Base-by-base conservation (phyloP, 2,797 vertebrate species). In the Girardinus metallicus region DNA sequence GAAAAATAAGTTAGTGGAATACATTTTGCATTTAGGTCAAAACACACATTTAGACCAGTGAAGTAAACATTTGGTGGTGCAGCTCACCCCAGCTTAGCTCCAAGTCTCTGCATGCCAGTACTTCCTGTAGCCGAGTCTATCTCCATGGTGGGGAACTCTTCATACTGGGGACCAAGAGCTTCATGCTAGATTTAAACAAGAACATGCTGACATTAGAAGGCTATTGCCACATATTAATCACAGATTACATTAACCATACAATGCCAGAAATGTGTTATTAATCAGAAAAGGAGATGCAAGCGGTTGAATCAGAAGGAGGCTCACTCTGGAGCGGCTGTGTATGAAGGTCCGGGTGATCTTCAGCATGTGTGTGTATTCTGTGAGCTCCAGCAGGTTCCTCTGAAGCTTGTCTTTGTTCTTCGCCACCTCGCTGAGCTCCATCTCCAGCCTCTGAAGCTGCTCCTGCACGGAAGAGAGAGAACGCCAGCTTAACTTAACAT, bases 341-440 rank as follows among this genome's bases (percentile, higher is more conserved):
- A 98, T 94, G 82, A 99, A 98, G 81, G 92, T 92, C 8, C 93
- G 96, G 0, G 97, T 98, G 91, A 99, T 96, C 71, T 96, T 95
- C 86, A 99, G 93, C 98, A 99, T 97, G 94, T 97, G 97, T 0
- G 96, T 98, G 89, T 99, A 99, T 91, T 99, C 98, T 0, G 94
- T 98, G 86, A 99, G 94, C 74, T 99, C 98, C 43, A 98, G 94
- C n/a, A 98, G 94, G 94, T 99, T 99, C 84, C 93, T 96, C 89
- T 93, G 96, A 86, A 99, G 89, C 84, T 98, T 99, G 79, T 98
- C 98, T 88, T 99, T 99, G 95, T 99, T 99, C 84, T 95, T 97
- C 6, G 97, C 96, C 74, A 99, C 96, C 90, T 99, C 98, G 1
- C 97, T 96, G 86, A 99, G 92, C 88, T 99, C 98, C 86, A 97